A percentile compares a stretch with the other conserved stretches of the same genome.
These are phyloP conservation scores for Dasypolia templi DNA, from an alignment of 2,888 invertebrate species.

Conservation along the genomic window DNA sequence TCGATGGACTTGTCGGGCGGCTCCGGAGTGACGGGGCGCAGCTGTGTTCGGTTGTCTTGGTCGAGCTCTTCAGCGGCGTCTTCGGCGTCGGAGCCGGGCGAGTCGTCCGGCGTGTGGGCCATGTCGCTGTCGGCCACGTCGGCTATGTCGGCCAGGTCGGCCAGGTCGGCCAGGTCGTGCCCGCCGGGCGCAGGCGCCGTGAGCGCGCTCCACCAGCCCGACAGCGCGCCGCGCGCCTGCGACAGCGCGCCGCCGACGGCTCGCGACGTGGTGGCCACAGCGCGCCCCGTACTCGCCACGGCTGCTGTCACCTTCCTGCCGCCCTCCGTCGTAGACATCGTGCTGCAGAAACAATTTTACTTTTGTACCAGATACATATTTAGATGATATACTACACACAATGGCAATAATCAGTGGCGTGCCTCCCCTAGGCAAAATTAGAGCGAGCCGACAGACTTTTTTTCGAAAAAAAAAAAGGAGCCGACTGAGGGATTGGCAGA, in stretches of 20 bases:
- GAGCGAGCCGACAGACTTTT: too few relatives aligned
- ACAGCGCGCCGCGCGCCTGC: constrained; percentile 96
- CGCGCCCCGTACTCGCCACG: constrained; percentile 97
- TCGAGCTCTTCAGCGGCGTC: constrained; percentile 64
- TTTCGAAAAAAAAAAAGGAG: too few relatives aligned
- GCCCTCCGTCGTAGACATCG: constrained; percentile 98
- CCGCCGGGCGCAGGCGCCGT: constrained; percentile 73
- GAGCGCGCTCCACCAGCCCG: constrained; percentile 95
- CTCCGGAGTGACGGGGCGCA: constrained; percentile 70
- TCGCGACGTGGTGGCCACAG: constrained; percentile 92
- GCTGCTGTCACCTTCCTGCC: constrained; percentile 98
- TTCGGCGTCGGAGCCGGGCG: constrained; percentile 63
- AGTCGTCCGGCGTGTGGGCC: constrained; percentile 46
- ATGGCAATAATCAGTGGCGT: too few relatives aligned
- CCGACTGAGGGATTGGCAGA: too few relatives aligned
- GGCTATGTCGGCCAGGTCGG: not conserved
- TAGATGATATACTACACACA: too few relatives aligned
- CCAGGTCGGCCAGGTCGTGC: constrained; percentile 7
- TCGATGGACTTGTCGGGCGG: constrained; percentile 83
- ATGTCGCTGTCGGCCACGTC: not conserved
- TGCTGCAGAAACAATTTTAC: constrained; percentile 89
- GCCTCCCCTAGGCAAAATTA: too few relatives aligned
- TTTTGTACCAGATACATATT: not conserved
- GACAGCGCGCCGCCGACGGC: constrained; percentile 94
- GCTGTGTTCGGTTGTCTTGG: constrained; percentile 68